These are phyloP conservation scores for Calephelis perditalis DNA, from an alignment of 2,888 invertebrate species.

Conservation along the genomic window DNA sequence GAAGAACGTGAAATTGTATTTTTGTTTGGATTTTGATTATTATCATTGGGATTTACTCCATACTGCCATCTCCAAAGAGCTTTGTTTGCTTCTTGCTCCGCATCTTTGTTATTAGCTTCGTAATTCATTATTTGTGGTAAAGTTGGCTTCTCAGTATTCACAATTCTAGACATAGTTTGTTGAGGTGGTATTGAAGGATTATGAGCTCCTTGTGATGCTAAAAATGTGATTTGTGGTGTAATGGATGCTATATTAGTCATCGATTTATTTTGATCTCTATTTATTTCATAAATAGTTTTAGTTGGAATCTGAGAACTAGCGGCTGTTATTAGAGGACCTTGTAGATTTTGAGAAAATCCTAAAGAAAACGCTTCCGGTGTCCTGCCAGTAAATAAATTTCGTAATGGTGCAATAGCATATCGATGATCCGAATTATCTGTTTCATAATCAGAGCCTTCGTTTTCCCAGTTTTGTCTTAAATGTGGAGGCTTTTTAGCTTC, in stretches of 20 bases:
- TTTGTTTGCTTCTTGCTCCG: conserved; percentile 58
- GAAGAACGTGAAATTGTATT: conserved; percentile 65
- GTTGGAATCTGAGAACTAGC: conserved; percentile 51
- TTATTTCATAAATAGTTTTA: conserved; percentile 48
- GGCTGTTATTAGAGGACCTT: conserved; percentile 51
- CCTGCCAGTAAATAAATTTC: conserved; percentile 63
- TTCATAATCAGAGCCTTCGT: conserved; percentile 48
- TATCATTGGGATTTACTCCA: conserved; percentile 47
- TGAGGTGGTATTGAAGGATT: conserved; percentile 47
- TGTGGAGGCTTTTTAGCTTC: conserved; percentile 64
- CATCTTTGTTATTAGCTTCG: conserved; percentile 53
- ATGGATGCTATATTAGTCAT: conserved; percentile 53
- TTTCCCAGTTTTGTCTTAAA: conserved; percentile 53
- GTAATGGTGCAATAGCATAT: conserved; percentile 40
- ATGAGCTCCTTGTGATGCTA: conserved; percentile 69
- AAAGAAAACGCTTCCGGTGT: conserved; percentile 71
- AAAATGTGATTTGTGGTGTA: conserved; percentile 67
- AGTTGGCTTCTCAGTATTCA: conserved; percentile 52
- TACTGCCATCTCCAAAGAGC: conserved; percentile 71
- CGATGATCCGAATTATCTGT: conserved; percentile 43
- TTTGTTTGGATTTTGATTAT: conserved; percentile 48
- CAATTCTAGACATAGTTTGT: conserved; percentile 49
- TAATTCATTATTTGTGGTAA: conserved; percentile 67
- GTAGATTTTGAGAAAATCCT: conserved; percentile 50
- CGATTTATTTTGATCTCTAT: conserved; percentile 47